phyloP scores from a whole-genome alignment of 2,888 invertebrate genomes.

The Ochropleura plecta region DNA sequence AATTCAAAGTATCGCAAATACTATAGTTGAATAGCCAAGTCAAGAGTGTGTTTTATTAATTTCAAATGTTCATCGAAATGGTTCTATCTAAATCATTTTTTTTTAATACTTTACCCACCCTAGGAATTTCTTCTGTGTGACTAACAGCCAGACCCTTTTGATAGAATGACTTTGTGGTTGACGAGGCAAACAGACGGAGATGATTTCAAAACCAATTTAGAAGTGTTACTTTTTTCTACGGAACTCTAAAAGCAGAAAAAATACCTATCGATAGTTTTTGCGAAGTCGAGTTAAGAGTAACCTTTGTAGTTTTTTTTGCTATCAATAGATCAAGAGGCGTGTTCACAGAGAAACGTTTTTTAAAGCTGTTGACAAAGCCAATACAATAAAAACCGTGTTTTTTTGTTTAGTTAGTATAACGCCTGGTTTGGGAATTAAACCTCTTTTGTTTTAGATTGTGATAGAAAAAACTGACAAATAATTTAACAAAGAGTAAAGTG shows the following conservation, averaged over 20 bases:
- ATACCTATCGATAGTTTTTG: constrained; percentile 39
- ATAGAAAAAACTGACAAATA: constrained; percentile 3
- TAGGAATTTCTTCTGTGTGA: no score
- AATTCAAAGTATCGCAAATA: background rate
- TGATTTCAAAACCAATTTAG: background rate
- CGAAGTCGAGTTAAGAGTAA: constrained; percentile 56
- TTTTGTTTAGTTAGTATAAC: constrained; percentile 25
- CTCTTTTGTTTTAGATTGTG: constrained; percentile 32
- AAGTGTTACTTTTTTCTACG: background rate
- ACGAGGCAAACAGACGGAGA: no score
- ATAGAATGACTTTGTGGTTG: no score
- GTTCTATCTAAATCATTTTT: no score
- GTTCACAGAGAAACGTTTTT: constrained; percentile 64
- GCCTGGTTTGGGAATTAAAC: constrained; percentile 28
- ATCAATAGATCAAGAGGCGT: constrained; percentile 69
- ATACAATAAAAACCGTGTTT: constrained; percentile 51
- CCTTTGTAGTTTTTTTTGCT: constrained; percentile 67
- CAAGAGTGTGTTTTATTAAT: background rate
- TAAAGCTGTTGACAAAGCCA: constrained; percentile 67
- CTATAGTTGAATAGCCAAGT: background rate
- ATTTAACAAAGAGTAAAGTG: background rate
- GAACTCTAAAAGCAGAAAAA: constrained; percentile 1
- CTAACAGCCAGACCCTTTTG: no score
- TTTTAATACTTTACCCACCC: no score
- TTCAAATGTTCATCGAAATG: no score